These are phyloP conservation scores for Parelbella ahira DNA, from an alignment of 2,888 invertebrate genomes.

Conservation along the genomic window DNA sequence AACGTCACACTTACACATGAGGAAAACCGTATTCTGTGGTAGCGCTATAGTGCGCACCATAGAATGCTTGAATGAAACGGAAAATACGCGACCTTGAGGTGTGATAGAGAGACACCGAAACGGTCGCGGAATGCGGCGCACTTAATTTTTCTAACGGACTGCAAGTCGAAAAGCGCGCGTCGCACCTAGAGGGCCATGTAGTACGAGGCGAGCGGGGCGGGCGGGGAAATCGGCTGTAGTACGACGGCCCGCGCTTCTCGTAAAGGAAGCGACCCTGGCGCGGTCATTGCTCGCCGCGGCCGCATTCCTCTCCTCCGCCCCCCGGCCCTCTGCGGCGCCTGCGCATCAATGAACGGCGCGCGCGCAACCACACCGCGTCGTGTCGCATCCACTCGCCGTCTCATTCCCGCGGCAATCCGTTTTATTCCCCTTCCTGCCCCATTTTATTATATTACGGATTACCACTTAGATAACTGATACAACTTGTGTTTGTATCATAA, in stretches of 20 bases:
- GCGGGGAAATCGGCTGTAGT: conserved; percentile 64
- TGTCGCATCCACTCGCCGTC: conserved; percentile 50
- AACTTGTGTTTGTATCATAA: conserved; percentile 1
- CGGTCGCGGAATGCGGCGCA: conserved; percentile 74
- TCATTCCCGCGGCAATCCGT: conserved; percentile 47
- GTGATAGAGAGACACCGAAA: conserved; percentile 55
- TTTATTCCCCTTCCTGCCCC: conserved; percentile 41
- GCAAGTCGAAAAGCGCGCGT: conserved; percentile 74
- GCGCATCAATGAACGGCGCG: conserved; percentile 78
- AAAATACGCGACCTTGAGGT: conserved; percentile 35
- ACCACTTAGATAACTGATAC: conserved; percentile 9
- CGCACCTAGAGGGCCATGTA: conserved; percentile 61
- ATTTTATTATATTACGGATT: conserved; percentile 29
- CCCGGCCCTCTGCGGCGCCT: conserved; percentile 57
- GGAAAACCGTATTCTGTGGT: too few relatives aligned
- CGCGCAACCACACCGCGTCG: conserved; percentile 57
- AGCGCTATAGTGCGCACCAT: conserved; percentile 8
- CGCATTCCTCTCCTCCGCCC: conserved; percentile 69
- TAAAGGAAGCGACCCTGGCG: conserved; percentile 80
- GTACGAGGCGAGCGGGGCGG: conserved; percentile 47
- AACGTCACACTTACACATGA: too few relatives aligned
- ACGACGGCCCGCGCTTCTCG: conserved; percentile 76
- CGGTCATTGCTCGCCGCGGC: conserved; percentile 80
- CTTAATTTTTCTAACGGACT: conserved; percentile 80
- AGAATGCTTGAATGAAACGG: conserved; percentile 34